Conservation (phyloP, 2,113 vertebrate genomes). For the human (Homo sapiens) region DNA sequence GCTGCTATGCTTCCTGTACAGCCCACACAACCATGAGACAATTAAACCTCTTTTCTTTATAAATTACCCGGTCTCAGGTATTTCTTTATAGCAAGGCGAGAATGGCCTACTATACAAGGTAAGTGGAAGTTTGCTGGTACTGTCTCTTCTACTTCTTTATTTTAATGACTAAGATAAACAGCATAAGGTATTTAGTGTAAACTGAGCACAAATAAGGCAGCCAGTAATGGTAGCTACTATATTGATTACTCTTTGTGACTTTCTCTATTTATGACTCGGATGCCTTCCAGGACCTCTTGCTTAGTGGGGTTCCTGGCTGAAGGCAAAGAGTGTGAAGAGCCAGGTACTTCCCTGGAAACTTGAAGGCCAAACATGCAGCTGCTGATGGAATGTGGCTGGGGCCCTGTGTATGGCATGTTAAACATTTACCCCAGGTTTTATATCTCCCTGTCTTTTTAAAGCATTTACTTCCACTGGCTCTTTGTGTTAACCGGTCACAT, state of each 20-base stretch:
- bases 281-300: neutral
- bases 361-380: neutral
- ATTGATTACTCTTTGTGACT: neutral
- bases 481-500: neutral
- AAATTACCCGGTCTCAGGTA: too few relatives aligned
- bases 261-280: fast-evolving
- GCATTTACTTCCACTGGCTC: neutral
- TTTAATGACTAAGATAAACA: neutral
- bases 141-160: neutral
- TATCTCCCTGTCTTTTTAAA: neutral
- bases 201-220: neutral
- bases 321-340: neutral
- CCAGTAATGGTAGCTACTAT: neutral
- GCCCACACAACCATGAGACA: too few relatives aligned
- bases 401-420: neutral
- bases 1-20: too few relatives aligned
- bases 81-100: too few relatives aligned
- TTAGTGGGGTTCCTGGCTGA: neutral
- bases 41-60: too few relatives aligned
- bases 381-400: neutral
- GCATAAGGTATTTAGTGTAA: neutral
- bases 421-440: neutral
- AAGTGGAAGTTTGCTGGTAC: neutral
- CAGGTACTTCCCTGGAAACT: neutral
- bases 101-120: neutral